Evolutionary conservation across 2,113 vertebrate genomes (phyloP).

Genomic region (Sylvilagus bachmani): DNA sequence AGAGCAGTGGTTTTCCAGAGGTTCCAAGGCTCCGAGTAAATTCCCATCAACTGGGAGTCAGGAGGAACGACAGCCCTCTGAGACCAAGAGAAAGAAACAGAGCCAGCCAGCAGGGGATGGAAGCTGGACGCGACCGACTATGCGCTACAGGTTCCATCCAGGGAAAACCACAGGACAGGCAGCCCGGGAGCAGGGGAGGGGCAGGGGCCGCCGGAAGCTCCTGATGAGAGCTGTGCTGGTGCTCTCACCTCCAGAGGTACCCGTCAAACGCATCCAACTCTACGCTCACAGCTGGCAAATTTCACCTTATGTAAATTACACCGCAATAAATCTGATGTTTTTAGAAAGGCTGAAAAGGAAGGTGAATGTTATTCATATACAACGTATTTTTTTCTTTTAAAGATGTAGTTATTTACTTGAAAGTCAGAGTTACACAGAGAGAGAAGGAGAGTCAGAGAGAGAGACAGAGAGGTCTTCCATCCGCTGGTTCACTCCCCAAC

Average conservation of each 20-base stretch:
- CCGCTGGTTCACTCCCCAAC: too few relatives aligned
- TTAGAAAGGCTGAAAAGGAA: not conserved
- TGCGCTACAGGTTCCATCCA: not conserved
- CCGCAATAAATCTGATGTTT: not conserved
- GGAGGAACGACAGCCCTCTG: not conserved
- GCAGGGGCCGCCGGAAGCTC: not conserved
- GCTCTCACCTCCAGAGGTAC: not conserved
- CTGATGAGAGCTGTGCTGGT: not conserved
- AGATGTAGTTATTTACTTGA: too few relatives aligned
- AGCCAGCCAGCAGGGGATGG: not conserved
- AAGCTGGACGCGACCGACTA: not conserved
- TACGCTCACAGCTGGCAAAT: not conserved
- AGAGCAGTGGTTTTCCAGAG: not conserved
- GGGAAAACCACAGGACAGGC: not conserved
- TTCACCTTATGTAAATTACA: not conserved
- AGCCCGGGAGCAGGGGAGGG: not conserved
- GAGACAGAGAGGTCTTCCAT: too few relatives aligned
- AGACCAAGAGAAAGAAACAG: not conserved
- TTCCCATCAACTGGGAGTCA: not conserved
- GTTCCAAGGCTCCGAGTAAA: not conserved
- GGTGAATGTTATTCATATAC: not conserved
- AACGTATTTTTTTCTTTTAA: not conserved
- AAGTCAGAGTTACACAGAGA: too few relatives aligned
- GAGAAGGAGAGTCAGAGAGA: too few relatives aligned
- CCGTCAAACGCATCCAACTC: not conserved